Conservation (phyloP, 1,140 invertebrate genomes). For the Drosophila sp. region DNA sequence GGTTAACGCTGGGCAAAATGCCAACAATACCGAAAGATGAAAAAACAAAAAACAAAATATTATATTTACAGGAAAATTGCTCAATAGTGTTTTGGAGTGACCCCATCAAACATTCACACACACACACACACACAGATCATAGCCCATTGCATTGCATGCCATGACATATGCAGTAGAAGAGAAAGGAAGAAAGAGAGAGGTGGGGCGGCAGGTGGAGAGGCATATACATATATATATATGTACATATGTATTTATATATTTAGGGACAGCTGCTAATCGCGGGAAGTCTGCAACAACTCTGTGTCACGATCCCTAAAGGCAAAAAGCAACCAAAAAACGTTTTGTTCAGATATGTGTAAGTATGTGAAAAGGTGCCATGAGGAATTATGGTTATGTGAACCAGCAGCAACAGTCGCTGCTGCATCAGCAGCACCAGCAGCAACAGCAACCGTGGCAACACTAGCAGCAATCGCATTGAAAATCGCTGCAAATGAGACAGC, state of each 20-base stretch:
- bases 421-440: constrained; percentile 23
- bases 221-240: too few species aligned
- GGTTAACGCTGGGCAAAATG: constrained; percentile 7
- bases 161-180: constrained; percentile 2
- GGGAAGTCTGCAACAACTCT: constrained; percentile 47
- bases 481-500: constrained; percentile 69
- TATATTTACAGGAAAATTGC: neutral
- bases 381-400: constrained; percentile 73
- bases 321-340: constrained; percentile 2
- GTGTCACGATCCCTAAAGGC: constrained; percentile 72
- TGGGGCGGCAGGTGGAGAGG: neutral
- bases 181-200: neutral
- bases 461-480: constrained; percentile 53
- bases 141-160: constrained; percentile 5
- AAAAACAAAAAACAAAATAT: neutral
- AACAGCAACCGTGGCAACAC: neutral
- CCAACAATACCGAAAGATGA: constrained; percentile 4
- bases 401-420: constrained; percentile 38
- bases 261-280: constrained; percentile 13
- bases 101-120: constrained; percentile 2
- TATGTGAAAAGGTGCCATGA: constrained; percentile 60
- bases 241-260: neutral
- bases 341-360: constrained; percentile 16
- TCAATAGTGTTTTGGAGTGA: constrained; percentile 5
- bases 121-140: neutral